These are phyloP conservation scores for Acanthosepion esculentum DNA, from an alignment of 2,888 invertebrate genomes.

Conservation along the genomic window DNA sequence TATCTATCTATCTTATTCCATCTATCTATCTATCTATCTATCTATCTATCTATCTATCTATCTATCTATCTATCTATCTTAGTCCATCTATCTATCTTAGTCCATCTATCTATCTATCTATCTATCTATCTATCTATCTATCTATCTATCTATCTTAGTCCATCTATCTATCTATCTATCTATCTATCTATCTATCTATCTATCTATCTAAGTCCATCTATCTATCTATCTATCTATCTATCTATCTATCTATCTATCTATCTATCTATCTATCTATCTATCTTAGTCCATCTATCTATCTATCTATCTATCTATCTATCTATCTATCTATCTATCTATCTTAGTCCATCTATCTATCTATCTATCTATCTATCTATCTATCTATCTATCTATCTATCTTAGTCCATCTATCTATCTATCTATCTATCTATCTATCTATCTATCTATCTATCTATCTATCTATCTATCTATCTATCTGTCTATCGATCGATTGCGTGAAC, in stretches of 20 bases:
- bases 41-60: not conserved
- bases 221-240: not conserved
- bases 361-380: conserved; percentile 33
- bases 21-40: too few species aligned
- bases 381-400: not conserved
- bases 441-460: not conserved
- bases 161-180: too few species aligned
- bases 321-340: not conserved
- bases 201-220: not conserved
- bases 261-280: too few species aligned
- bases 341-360: conserved; percentile 25
- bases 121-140: not conserved
- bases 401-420: not conserved
- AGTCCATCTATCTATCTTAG: too few species aligned
- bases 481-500: not conserved
- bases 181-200: not conserved
- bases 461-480: not conserved
- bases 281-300: too few species aligned
- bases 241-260: not conserved
- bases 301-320: not conserved
- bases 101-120: not conserved
- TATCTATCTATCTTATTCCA: too few species aligned
- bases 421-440: not conserved
- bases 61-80: not conserved
- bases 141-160: too few species aligned